Evolutionary conservation across 1,140 invertebrate genomes (phyloP).

Genomic region (Orius insidiosus): DNA sequence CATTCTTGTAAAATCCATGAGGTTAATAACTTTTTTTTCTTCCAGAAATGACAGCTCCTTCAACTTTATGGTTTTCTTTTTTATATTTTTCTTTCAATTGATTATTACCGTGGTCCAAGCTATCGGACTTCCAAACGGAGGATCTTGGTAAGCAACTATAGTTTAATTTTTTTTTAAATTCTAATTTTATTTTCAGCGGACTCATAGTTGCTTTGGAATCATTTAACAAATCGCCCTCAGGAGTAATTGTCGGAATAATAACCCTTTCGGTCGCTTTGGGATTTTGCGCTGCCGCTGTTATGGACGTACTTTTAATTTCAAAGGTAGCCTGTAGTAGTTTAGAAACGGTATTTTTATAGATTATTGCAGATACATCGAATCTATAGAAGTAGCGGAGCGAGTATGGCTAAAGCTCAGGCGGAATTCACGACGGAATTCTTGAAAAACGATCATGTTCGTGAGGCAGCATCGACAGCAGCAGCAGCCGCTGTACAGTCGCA

Average conservation of each 20-base stretch:
- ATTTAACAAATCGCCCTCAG: slow-evolving; percentile 34
- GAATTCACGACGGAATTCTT: slow-evolving; percentile 92
- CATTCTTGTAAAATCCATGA: too few species aligned
- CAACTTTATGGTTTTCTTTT: slow-evolving; percentile 99
- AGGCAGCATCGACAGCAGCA: slow-evolving; percentile 68
- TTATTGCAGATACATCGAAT: slow-evolving; percentile 79
- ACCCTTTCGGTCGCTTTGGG: slow-evolving; percentile 52
- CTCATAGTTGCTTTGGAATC: slow-evolving; percentile 47
- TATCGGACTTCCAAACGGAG: slow-evolving; percentile 61
- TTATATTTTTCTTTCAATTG: slow-evolving; percentile 97
- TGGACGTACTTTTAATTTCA: slow-evolving; percentile 63
- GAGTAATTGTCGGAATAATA: slow-evolving; percentile 50
- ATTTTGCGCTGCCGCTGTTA: slow-evolving; percentile 51
- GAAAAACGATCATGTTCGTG: slow-evolving; percentile 84
- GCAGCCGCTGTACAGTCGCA: slow-evolving; percentile 61
- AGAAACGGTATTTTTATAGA: too few species aligned
- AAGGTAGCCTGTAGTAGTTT: slow-evolving; percentile 44
- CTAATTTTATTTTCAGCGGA: slow-evolving; percentile 43
- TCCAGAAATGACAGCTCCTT: slow-evolving; percentile 91
- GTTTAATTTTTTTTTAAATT: too few species aligned
- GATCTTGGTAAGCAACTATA: slow-evolving; percentile 63
- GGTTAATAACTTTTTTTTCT: slow-evolving; percentile 20
- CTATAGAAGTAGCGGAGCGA: slow-evolving; percentile 87
- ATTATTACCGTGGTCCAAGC: slow-evolving; percentile 73
- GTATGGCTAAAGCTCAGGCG: slow-evolving; percentile 83